Evolutionary conservation across 1,140 invertebrate genomes (phyloP).

Genomic region (Protaetia brevitarsis): DNA sequence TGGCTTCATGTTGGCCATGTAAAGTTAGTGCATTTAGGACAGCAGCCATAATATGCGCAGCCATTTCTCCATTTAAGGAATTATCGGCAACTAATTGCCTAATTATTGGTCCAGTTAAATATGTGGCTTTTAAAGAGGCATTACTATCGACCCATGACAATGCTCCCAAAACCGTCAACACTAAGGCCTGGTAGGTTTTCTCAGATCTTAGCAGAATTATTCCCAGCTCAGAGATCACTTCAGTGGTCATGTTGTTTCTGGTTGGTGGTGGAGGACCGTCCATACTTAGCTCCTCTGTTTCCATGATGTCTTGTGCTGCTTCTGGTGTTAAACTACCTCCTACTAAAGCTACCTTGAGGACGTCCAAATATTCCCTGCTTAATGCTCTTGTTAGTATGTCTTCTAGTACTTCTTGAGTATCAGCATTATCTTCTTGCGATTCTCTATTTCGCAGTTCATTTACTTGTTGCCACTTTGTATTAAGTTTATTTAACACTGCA

Average conservation of each 20-base stretch:
- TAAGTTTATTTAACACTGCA: constrained; percentile 72
- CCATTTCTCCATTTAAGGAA: constrained; percentile 63
- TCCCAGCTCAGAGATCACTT: constrained; percentile 72
- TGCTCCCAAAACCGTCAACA: constrained; percentile 64
- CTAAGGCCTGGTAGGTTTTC: constrained; percentile 63
- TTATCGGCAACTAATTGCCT: constrained; percentile 57
- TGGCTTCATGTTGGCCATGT: constrained; percentile 82
- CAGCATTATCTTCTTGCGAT: constrained; percentile 72
- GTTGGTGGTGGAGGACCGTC: constrained; percentile 53
- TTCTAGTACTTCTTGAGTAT: constrained; percentile 83
- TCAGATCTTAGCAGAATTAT: constrained; percentile 61
- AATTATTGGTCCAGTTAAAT: constrained; percentile 64
- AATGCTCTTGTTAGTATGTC: constrained; percentile 83
- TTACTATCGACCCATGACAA: constrained; percentile 82
- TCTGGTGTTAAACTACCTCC: constrained; percentile 50
- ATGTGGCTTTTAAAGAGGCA: constrained; percentile 71
- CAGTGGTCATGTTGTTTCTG: constrained; percentile 57
- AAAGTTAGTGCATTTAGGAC: constrained; percentile 72
- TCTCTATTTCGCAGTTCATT: constrained; percentile 68
- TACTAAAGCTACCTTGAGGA: constrained; percentile 66
- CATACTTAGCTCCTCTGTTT: constrained; percentile 65
- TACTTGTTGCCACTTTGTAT: constrained; percentile 73
- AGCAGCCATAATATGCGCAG: constrained; percentile 66
- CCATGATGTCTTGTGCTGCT: constrained; percentile 50
- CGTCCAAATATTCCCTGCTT: constrained; percentile 83